Evolutionary conservation across 2,888 invertebrate species (phyloP).

Genomic region (Tetragnatha montana): DNA sequence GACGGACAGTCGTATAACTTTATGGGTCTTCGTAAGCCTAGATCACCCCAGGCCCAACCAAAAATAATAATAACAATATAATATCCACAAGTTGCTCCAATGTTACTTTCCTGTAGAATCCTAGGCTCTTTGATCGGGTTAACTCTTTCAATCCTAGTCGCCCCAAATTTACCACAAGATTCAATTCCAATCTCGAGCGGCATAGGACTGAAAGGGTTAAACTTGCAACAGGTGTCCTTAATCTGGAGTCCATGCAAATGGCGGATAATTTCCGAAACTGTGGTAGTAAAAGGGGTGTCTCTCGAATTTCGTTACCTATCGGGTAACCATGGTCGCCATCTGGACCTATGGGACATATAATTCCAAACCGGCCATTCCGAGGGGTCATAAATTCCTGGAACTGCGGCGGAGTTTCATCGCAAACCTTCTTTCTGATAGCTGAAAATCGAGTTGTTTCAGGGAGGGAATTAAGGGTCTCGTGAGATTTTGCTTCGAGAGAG

Average conservation of each 20-base stretch:
- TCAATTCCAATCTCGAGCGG: no score
- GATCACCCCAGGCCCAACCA: not conserved
- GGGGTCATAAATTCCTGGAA: not conserved
- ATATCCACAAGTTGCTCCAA: not conserved
- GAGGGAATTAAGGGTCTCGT: not conserved
- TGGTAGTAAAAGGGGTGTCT: not conserved
- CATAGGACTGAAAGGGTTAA: no score
- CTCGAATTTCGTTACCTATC: not conserved
- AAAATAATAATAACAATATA: not conserved
- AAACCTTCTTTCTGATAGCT: not conserved
- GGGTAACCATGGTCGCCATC: not conserved
- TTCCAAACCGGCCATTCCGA: not conserved
- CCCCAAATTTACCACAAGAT: no score
- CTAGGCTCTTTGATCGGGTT: no score
- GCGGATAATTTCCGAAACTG: not conserved
- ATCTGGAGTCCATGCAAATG: not conserved
- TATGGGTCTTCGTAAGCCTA: not conserved
- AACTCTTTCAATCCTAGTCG: no score
- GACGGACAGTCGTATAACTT: not conserved
- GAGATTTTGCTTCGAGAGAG: not conserved
- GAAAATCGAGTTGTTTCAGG: not conserved
- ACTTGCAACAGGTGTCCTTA: not conserved
- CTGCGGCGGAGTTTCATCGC: not conserved
- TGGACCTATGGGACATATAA: conserved; percentile 7
- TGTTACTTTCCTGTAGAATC: no score